Percentiles rank a stretch among this genome's conserved stretches.
These are phyloP conservation scores for Gadus chalcogrammus DNA, from an alignment of 2,113 vertebrate species.

Conservation along the genomic window DNA sequence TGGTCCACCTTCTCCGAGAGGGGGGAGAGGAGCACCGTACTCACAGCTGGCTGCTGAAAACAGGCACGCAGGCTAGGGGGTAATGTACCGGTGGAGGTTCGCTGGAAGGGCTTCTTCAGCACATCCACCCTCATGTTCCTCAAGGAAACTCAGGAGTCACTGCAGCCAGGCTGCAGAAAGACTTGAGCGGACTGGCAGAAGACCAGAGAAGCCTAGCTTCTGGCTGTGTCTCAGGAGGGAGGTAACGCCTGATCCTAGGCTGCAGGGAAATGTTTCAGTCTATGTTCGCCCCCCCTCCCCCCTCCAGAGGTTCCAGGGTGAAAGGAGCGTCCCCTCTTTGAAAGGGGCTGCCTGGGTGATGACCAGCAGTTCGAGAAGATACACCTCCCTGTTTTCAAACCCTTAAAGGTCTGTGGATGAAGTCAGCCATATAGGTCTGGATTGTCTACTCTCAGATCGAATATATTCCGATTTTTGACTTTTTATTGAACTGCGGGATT, in stretches of 20 bases:
- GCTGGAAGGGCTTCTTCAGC: neutral
- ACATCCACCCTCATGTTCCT: no score
- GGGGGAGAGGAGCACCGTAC: neutral
- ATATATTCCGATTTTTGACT: no score
- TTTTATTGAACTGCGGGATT: no score
- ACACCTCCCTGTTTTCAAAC: no score
- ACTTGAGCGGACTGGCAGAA: neutral
- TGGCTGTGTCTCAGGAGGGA: neutral
- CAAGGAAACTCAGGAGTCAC: no score
- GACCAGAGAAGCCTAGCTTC: neutral
- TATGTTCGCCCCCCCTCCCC: neutral
- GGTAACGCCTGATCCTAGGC: neutral
- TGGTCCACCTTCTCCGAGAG: neutral
- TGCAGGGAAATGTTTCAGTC: neutral
- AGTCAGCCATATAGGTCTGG: no score
- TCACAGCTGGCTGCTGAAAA: neutral
- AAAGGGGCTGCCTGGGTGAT: no score
- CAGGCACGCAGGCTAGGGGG: neutral
- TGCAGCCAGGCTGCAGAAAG: neutral
- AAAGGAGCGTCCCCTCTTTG: no score
- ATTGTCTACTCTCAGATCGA: no score
- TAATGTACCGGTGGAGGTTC: neutral
- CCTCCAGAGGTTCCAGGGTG: no score
- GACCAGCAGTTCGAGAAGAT: no score
- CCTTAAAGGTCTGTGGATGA: no score